These are phyloP conservation scores for Melanerpes aurifrons DNA, from an alignment of 2,113 vertebrate species.

Conservation along the genomic window DNA sequence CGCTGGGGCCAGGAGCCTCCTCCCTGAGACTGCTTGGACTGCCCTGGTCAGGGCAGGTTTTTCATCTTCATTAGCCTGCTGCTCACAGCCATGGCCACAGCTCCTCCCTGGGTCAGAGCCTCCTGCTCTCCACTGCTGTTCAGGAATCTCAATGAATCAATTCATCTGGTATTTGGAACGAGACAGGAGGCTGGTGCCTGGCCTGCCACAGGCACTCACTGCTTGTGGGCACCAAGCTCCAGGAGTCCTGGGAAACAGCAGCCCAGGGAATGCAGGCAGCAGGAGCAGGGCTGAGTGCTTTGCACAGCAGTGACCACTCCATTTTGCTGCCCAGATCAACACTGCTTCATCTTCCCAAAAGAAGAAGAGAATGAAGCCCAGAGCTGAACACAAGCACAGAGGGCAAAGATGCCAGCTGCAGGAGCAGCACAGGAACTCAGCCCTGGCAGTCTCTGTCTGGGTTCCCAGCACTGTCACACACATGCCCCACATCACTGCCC, in stretches of 20 bases:
- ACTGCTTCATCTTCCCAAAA: background rate
- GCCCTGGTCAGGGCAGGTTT: background rate
- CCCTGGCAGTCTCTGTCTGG: background rate
- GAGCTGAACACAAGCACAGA: background rate
- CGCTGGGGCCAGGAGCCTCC: constrained; percentile 38
- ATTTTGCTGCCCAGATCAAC: background rate
- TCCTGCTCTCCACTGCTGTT: constrained; percentile 3
- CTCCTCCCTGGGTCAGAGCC: constrained; percentile 23
- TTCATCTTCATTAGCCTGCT: constrained; percentile 58
- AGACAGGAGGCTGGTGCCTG: background rate
- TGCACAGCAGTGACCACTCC: background rate
- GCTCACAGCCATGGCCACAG: background rate
- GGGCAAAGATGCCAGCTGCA: background rate
- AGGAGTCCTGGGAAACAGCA: background rate
- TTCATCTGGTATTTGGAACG: constrained; percentile 5
- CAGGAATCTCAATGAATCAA: constrained; percentile 16
- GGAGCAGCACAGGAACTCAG: background rate
- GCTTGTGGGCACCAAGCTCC: background rate
- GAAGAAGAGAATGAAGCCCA: background rate
- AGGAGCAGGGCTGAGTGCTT: background rate
- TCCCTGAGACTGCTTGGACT: constrained; percentile 25
- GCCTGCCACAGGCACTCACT: background rate
- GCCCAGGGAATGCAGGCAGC: background rate
- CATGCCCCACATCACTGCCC: background rate
- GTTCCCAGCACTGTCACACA: background rate